A percentile compares a stretch with the other conserved stretches of the same genome.
phyloP scores from a whole-genome alignment of 2,888 invertebrate species.

The Xanthostigma xanthostigma region DNA sequence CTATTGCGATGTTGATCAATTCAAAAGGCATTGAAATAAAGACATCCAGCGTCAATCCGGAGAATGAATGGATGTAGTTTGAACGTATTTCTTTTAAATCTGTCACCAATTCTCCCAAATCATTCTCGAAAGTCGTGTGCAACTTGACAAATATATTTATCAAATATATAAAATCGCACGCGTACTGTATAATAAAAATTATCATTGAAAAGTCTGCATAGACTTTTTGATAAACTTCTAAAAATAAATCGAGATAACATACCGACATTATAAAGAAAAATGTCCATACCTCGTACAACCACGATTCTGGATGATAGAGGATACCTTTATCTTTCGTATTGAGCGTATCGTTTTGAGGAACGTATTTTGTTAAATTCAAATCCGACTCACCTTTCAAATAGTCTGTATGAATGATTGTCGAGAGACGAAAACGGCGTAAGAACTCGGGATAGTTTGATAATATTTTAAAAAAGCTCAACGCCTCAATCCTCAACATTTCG shows the following conservation, averaged over 20 bases:
- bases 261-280: slow-evolving; percentile 1
- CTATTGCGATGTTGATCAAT: slow-evolving; percentile 3
- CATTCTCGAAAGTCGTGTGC: slow-evolving; percentile 12
- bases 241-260: slow-evolving; percentile 6
- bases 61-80: slow-evolving; percentile 8
- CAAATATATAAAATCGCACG: slow-evolving; percentile 12
- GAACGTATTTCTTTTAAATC: slow-evolving; percentile 10
- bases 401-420: slow-evolving; percentile 12
- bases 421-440: slow-evolving; percentile 5
- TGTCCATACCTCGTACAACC: slow-evolving; percentile 1
- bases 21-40: slow-evolving; percentile 12
- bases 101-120: slow-evolving; percentile 12
- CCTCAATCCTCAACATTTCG: slow-evolving; percentile 12
- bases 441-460: slow-evolving; percentile 12
- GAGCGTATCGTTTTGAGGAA: too few species aligned
- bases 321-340: too few species aligned
- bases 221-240: not conserved
- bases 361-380: too few species aligned
- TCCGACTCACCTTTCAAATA: slow-evolving; percentile 5
- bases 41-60: slow-evolving; percentile 14
- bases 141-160: slow-evolving; percentile 13
- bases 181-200: slow-evolving; percentile 6
- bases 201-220: not conserved
- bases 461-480: slow-evolving; percentile 11
- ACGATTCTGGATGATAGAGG: too few species aligned